Evolutionary conservation across 35 echinoderm and acorn worm species (phyloP).

Genomic region (Apostichopus parvimensis): DNA sequence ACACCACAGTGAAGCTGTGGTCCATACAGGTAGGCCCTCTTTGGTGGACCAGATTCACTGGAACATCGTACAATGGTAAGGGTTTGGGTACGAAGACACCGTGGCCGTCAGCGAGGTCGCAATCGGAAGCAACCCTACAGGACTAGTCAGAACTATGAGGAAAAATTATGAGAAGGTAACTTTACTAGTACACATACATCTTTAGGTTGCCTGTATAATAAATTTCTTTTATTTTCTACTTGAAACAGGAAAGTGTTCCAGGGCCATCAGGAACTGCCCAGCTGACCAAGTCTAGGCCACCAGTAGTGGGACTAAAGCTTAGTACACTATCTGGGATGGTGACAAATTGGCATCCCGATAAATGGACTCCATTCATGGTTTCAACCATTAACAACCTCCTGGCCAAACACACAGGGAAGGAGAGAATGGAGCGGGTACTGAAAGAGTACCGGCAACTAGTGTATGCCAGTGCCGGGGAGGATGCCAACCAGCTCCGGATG

Average conservation of each 20-base stretch:
- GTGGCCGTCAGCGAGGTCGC: no score
- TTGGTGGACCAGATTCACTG: no score
- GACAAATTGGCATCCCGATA: conserved; percentile 26
- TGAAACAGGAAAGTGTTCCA: neutral
- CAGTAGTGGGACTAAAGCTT: neutral
- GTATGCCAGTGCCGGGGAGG: neutral
- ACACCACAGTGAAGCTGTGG: no score
- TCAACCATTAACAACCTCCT: neutral
- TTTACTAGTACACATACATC: no score
- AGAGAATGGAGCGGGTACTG: conserved; percentile 15
- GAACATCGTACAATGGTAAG: no score
- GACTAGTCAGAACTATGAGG: no score
- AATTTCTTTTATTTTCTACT: neutral
- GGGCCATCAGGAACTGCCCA: neutral
- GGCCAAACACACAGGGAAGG: conserved; percentile 9
- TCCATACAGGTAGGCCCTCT: no score
- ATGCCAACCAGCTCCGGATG: conserved; percentile 14
- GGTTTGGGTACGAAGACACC: no score
- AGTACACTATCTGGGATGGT: conserved; percentile 21
- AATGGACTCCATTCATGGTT: conserved; percentile 16
- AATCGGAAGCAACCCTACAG: no score
- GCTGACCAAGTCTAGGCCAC: neutral
- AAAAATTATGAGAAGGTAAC: no score
- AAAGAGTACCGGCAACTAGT: conserved; percentile 17
- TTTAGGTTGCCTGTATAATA: neutral